Evolutionary conservation across 2,113 vertebrate species (phyloP).

Genomic region (Lasiurus borealis): DNA sequence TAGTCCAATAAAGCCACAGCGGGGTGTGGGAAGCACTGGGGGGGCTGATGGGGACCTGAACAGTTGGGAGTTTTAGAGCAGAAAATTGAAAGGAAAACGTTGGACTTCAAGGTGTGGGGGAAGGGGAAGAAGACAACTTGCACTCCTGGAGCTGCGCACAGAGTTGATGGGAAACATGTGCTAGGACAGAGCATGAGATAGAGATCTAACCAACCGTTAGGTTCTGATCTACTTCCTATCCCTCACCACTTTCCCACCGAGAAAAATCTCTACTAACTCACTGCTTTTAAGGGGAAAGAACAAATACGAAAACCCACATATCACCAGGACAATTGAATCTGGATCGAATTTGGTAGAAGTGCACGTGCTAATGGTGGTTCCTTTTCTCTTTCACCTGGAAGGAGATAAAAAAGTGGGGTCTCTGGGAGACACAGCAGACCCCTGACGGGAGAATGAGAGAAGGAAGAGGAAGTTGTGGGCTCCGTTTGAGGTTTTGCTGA

Average conservation of each 20-base stretch:
- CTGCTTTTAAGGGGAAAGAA: neutral
- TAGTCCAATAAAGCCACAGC: neutral
- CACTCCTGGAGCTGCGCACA: neutral
- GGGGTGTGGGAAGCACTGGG: neutral
- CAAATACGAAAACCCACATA: neutral
- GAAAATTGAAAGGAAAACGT: neutral
- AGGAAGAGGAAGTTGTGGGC: neutral
- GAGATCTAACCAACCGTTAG: neutral
- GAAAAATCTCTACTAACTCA: neutral
- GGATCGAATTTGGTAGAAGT: neutral
- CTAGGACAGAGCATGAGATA: neutral
- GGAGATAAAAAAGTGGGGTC: neutral
- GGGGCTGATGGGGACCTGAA: fast-evolving
- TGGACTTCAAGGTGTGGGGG: neutral
- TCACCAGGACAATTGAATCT: neutral
- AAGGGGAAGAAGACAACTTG: neutral
- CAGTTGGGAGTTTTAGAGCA: neutral
- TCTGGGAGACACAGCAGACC: neutral
- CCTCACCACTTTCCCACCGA: neutral
- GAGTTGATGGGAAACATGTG: neutral
- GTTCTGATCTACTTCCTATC: neutral
- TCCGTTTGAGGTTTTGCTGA: neutral
- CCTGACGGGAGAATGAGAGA: neutral
- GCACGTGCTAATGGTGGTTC: neutral
- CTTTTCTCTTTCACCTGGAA: neutral